Conservation (phyloP, 2,888 invertebrate species). For the Fragum whitleyi region DNA sequence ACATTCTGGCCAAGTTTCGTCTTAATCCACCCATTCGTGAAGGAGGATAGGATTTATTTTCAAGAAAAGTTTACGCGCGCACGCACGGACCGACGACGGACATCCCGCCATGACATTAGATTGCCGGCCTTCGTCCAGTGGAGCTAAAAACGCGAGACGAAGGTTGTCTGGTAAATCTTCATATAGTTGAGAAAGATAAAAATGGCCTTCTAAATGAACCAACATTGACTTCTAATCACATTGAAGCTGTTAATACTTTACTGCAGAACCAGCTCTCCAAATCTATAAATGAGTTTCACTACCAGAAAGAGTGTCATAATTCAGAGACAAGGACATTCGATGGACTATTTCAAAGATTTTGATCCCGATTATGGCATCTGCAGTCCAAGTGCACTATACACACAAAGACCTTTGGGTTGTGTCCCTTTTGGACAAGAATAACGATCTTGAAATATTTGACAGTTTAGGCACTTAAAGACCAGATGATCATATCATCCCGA, state of each 20-base stretch:
- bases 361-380: not conserved
- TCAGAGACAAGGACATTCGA: not conserved
- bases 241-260: not conserved
- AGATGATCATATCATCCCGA: conserved; percentile 31
- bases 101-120: no score
- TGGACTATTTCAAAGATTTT: not conserved
- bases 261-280: not conserved
- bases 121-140: no score
- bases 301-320: not conserved
- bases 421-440: conserved; percentile 1
- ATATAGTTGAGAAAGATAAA: not conserved
- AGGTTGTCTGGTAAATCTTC: not conserved
- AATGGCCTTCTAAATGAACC: not conserved
- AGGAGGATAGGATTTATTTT: no score
- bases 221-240: not conserved
- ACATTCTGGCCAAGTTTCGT: no score
- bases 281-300: not conserved
- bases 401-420: conserved; percentile 20
- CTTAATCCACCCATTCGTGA: no score
- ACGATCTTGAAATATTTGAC: conserved; percentile 36
- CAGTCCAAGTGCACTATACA: conserved; percentile 26
- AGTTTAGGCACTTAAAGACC: conserved; percentile 35
- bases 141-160: not conserved
- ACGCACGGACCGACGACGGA: no score
- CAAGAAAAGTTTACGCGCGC: no score